Evolutionary conservation across 1,140 invertebrate species (phyloP).

Genomic region (Drosophila nebulosa): DNA sequence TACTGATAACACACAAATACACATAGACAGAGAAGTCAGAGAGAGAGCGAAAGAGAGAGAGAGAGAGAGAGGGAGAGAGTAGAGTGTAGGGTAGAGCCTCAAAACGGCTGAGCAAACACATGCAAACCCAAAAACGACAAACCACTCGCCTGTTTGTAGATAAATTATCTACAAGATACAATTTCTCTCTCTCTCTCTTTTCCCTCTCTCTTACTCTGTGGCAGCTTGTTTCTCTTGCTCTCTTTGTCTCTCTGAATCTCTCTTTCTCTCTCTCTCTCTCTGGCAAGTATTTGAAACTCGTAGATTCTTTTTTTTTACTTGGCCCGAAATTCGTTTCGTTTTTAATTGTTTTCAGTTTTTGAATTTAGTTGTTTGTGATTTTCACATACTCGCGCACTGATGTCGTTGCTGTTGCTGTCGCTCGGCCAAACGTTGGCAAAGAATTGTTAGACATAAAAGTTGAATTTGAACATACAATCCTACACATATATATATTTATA

Average conservation of each 20-base stretch:
- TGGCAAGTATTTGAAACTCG: conserved; percentile 58
- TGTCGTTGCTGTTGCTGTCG: conserved; percentile 17
- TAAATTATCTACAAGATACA: conserved; percentile 66
- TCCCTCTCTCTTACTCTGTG: neutral
- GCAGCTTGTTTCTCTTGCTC: neutral
- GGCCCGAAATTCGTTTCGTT: conserved; percentile 66
- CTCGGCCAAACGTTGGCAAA: conserved; percentile 13
- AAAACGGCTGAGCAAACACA: conserved; percentile 74
- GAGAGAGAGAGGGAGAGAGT: conserved; percentile 4
- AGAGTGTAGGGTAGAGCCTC: neutral
- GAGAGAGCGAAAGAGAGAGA: neutral
- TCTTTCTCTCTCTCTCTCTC: neutral
- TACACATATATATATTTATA: neutral
- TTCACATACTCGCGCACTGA: conserved; percentile 62
- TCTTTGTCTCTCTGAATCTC: neutral
- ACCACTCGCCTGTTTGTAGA: conserved; percentile 53
- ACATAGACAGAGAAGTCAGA: neutral
- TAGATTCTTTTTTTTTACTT: conserved; percentile 43
- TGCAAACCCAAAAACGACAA: conserved; percentile 47
- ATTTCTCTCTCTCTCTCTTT: neutral
- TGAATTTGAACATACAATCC: conserved; percentile 14
- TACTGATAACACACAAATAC: conserved; percentile 63
- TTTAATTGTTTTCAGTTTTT: conserved; percentile 77
- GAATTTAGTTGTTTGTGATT: conserved; percentile 76
- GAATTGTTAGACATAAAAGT: conserved; percentile 37